A percentile compares a stretch with the other conserved stretches of the same genome.
phyloP scores from a whole-genome alignment of 1,140 invertebrate genomes.

The Drosophila watanabei region DNA sequence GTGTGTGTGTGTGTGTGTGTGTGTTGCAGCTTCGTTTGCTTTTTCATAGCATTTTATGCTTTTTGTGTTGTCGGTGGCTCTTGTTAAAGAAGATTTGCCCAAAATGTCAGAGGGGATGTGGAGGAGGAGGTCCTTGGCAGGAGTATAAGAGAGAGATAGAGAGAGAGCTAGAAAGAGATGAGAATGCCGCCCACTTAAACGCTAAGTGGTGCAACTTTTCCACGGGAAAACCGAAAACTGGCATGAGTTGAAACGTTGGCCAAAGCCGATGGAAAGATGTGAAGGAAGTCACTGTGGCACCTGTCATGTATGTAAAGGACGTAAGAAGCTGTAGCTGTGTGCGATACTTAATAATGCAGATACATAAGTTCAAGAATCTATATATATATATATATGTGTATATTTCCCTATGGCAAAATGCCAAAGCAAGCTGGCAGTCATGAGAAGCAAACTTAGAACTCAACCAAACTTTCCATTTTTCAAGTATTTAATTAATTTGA shows the following conservation, averaged over 20 bases:
- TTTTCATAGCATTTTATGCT: constrained; percentile 83
- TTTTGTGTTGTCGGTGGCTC: constrained; percentile 67
- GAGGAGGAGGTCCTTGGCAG: background rate
- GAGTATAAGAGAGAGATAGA: background rate
- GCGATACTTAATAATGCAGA: constrained; percentile 51
- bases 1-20: constrained; percentile 47
- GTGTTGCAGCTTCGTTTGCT: constrained; percentile 73
- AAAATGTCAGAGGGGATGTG: constrained; percentile 69
- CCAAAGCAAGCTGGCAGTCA: constrained; percentile 1
- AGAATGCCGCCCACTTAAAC: constrained; percentile 79
- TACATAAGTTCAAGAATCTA: constrained; percentile 24
- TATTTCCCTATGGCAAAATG: constrained; percentile 23
- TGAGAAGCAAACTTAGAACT: background rate
- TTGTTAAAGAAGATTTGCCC: constrained; percentile 81
- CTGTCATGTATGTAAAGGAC: constrained; percentile 47
- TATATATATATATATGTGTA: constrained; percentile 8
- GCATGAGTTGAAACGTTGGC: constrained; percentile 12
- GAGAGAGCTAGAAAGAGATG: constrained; percentile 11
- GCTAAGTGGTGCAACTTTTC: constrained; percentile 74
- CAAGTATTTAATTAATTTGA: background rate
- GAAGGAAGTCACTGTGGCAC: constrained; percentile 33
- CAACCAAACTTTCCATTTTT: background rate
- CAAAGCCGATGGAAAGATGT: constrained; percentile 8
- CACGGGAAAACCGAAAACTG: constrained; percentile 31
- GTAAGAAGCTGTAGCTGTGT: constrained; percentile 4